phyloP scores from a whole-genome alignment of 2,888 invertebrate genomes.

The Mimas tiliae region DNA sequence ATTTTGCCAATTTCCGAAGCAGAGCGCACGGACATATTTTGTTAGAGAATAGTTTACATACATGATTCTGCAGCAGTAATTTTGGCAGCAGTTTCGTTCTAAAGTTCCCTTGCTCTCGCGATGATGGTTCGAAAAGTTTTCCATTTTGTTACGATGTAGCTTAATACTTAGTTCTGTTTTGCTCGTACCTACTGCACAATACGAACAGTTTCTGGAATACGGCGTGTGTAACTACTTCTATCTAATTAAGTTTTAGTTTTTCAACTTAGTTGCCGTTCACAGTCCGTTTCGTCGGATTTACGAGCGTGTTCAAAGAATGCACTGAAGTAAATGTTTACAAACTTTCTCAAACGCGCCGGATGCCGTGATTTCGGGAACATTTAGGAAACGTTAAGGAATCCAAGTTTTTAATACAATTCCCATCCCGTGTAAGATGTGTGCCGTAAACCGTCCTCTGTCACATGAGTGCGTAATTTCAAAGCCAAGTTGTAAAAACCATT shows the following conservation, averaged over 20 bases:
- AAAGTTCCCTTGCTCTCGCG: slow-evolving; percentile 55
- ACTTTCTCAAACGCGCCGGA: slow-evolving; percentile 27
- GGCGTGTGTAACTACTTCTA: slow-evolving; percentile 21
- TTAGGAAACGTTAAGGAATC: background rate
- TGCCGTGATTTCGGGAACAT: background rate
- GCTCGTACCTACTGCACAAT: background rate
- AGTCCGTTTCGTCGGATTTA: background rate
- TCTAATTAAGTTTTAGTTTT: slow-evolving; percentile 24
- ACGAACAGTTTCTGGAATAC: slow-evolving; percentile 15
- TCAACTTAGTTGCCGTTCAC: slow-evolving; percentile 11
- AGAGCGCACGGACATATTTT: slow-evolving; percentile 49
- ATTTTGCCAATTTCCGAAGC: slow-evolving; percentile 37
- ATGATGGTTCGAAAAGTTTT: slow-evolving; percentile 53
- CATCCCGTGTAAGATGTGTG: background rate
- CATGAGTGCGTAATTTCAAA: slow-evolving; percentile 22
- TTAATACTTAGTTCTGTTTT: slow-evolving; percentile 38
- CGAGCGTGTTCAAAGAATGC: slow-evolving; percentile 16
- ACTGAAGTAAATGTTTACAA: slow-evolving; percentile 3
- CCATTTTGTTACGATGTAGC: slow-evolving; percentile 46
- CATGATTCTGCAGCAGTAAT: slow-evolving; percentile 49
- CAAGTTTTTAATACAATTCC: slow-evolving; percentile 4
- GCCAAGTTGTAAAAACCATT: slow-evolving; percentile 34
- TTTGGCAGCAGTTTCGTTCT: slow-evolving; percentile 61
- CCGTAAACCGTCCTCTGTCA: slow-evolving; percentile 8
- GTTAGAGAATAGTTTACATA: slow-evolving; percentile 45